Conservation (phyloP, 2,888 invertebrate species). For the Sisyra nigra region DNA sequence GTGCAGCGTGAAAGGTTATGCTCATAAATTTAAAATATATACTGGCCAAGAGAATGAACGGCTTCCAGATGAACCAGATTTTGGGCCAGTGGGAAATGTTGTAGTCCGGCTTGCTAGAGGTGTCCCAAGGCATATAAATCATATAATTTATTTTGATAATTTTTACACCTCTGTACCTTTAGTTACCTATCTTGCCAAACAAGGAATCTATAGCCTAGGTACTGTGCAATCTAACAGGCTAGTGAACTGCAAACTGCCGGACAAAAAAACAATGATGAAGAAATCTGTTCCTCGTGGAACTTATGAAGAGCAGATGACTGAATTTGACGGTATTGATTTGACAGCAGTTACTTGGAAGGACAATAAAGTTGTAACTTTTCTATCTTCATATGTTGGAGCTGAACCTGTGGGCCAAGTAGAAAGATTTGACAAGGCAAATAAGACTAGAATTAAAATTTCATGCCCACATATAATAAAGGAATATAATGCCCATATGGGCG, state of each 20-base stretch:
- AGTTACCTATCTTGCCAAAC: conserved; percentile 3
- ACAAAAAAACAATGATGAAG: conserved; percentile 7
- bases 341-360: conserved; percentile 10
- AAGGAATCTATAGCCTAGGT: conserved; percentile 3
- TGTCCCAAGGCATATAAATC: conserved; percentile 8
- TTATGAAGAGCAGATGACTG: conserved; percentile 8
- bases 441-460: no score
- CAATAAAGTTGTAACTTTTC: conserved; percentile 11
- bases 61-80: conserved; percentile 15
- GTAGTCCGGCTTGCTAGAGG: conserved; percentile 17
- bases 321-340: conserved; percentile 10
- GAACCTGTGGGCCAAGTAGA: conserved; percentile 8
- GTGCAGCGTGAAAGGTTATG: conserved; percentile 14
- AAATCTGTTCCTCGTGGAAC: conserved; percentile 8
- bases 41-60: conserved; percentile 9
- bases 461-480: conserved; percentile 14
- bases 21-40: conserved; percentile 17
- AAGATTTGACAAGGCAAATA: conserved; percentile 2
- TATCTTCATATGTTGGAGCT: conserved; percentile 11
- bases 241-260: conserved; percentile 4
- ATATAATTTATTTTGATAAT: conserved; percentile 2
- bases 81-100: conserved; percentile 17
- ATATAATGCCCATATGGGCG: conserved; percentile 17
- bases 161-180: conserved; percentile 5
- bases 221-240: background rate